Percentiles rank a stretch among this genome's conserved stretches.
phyloP scores from a whole-genome alignment of 2,888 invertebrate species.

The Rotaria socialis region DNA sequence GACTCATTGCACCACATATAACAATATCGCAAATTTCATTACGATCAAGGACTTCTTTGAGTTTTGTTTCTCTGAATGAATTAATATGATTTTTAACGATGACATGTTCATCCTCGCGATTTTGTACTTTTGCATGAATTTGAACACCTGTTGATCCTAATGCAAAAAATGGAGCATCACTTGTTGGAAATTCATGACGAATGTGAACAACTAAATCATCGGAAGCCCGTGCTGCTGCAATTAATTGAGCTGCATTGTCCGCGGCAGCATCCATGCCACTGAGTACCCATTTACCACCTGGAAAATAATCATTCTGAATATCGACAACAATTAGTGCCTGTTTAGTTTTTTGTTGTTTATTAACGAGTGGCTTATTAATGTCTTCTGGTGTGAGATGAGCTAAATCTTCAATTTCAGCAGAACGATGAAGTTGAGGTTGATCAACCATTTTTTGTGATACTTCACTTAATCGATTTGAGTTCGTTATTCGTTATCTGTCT shows the following conservation, averaged over 20 bases:
- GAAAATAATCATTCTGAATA: constrained; percentile 12
- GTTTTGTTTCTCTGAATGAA: not conserved
- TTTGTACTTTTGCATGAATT: not conserved
- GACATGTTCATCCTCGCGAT: not conserved
- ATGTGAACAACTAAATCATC: not conserved
- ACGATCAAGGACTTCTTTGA: not conserved
- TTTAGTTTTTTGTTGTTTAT: not conserved
- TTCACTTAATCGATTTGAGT: too few relatives aligned
- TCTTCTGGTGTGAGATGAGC: not conserved
- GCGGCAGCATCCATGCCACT: not conserved
- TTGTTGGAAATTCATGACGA: constrained; percentile 25
- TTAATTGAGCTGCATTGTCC: not conserved
- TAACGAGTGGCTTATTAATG: not conserved
- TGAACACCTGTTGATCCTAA: not conserved
- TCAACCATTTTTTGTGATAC: not conserved
- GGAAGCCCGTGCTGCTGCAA: not conserved
- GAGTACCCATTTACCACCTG: not conserved
- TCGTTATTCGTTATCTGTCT: too few relatives aligned
- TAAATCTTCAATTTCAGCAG: not conserved
- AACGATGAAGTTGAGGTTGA: constrained; percentile 4
- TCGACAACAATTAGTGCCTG: not conserved
- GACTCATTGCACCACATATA: constrained; percentile 12
- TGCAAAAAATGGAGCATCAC: constrained; percentile 6
- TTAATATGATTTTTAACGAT: not conserved
- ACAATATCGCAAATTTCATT: not conserved